A percentile compares a stretch with the other conserved stretches of the same genome.
phyloP scores from a whole-genome alignment of 2,888 invertebrate species.

The Pristionchus fissidentatus region DNA sequence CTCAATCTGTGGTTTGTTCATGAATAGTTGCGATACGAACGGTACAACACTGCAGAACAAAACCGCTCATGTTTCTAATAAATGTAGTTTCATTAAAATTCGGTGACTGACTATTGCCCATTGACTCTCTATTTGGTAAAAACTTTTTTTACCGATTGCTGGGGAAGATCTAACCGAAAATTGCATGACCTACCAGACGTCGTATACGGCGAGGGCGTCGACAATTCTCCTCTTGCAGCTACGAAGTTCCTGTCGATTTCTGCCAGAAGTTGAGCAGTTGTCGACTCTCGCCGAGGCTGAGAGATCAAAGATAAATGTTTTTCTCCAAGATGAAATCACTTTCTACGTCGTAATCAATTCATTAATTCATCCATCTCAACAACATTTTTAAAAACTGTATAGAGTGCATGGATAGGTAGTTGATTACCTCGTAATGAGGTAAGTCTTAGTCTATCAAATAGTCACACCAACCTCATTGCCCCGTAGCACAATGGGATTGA shows the following conservation, averaged over 20 bases:
- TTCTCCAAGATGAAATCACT: no score
- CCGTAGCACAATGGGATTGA: constrained; percentile 6
- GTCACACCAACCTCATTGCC: not conserved
- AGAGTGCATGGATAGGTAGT: not conserved
- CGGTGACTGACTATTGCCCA: no score
- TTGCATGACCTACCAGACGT: constrained; percentile 13
- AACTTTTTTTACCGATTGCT: no score
- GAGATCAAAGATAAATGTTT: not conserved
- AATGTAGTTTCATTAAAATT: no score
- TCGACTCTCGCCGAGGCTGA: not conserved
- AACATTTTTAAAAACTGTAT: not conserved
- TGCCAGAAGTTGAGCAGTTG: constrained; percentile 9
- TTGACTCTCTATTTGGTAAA: no score
- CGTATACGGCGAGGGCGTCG: constrained; percentile 47
- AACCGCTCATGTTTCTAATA: no score
- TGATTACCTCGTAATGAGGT: no score
- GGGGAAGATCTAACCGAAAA: no score
- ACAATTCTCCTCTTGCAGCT: constrained; percentile 37
- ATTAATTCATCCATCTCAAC: not conserved
- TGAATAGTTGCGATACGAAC: not conserved
- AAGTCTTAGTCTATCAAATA: no score
- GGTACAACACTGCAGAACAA: no score
- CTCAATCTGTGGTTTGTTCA: not conserved
- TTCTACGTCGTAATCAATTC: not conserved
- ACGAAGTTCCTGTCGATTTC: constrained; percentile 40